Evolutionary conservation across 2,888 invertebrate species (phyloP), one percentile per base, ranked within the genome.

Genomic region (Tetragonula carbonaria): DNA sequence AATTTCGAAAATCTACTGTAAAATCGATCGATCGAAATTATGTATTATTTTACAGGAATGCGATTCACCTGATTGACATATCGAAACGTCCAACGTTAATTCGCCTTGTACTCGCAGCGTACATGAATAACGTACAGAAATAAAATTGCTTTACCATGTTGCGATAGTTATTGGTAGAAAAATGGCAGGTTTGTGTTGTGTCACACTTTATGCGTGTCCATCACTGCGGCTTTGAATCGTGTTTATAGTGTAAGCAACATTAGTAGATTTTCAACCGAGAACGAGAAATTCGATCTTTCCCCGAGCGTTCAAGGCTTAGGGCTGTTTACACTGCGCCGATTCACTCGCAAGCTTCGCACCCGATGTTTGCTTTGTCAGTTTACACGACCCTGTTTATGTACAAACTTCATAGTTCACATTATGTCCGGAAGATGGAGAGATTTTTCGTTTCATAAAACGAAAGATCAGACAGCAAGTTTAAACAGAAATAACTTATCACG

Each of bases 321-420:
- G n/a, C 38, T 66, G 50, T 50, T 67, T 67, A 67, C 67, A 67
- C 50, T 50, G 67, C 23, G 45, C 50, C 14, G 23, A 67, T 50
- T 18, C 16, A 67, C n/a, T 4, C 50, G 18, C 23, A 18, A 50
- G 45, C 50, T 67, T 67, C n/a, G n/a, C 67, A 50, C 14, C 45
- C n/a, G 18, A 16, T 50, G 38, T 66, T 66, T 38, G 21, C 66
- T 14, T 50, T 23, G 16, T 50, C 67, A 6, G 16, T 67, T 67
- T 50, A 67, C 18, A 50, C n/a, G 23, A 50, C 4, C 11, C 67
- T 67, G 45, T 45, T 66, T 66, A 23, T 45, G 45, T 67, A 45
- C 66, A 66, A 66, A 66, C n/a, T 16, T 67, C n/a, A 23, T 67
- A 16, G 16, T n/a, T 67, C 67, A 18, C 16, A 23, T 50, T 50